Base-by-base conservation (phyloP, 2,797 vertebrate species). In the Xiphorhynchus erythropygius region DNA sequence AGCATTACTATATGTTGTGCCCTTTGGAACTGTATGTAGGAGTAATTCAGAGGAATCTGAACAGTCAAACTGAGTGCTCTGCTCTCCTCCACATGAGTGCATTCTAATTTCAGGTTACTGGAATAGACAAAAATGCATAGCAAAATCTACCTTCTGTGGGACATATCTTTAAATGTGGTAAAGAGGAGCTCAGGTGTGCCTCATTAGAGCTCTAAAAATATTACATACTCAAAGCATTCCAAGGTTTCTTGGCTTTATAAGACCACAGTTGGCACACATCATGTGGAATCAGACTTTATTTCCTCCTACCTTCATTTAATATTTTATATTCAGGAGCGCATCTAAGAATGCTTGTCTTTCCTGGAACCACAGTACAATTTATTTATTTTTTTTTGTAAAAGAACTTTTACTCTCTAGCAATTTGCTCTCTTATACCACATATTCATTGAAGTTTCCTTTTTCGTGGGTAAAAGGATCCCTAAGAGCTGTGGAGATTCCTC, bases 201-300 rank as follows among this genome's bases (percentile, higher is more conserved):
- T 83, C 89, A 68, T 92, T 97, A 93, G 65, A 85, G 27, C 64
- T 94, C 73, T 94, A 91, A 95, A 94, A 95, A 94, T 94, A 92
- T 35, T 85, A 42, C 39, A n/a, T 55, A 67, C 77, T 79, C 62
- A 76, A 91, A 91, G 55, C 74, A 90, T 95, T 96, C 90, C 85
- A 82, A 90, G 55, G 86, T 94, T 94, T 86, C 67, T 91, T 94
- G 88, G 50, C 50, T 91, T 94, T 91, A 62, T 84, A 50, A 90
- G 59, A 84, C 88, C 88, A 90, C 67, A 90, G 53, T 90, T 95
- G 85, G 87, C 91, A 88, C 7, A 62, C 10, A n/a, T 73, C 35
- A 55, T 70, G 35, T 59, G 35, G 42, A 86, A 23, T 57, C 37
- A 41, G 62, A 41, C 57, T 86, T 84, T 94, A 81, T 95, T 96